A percentile compares a stretch with the other conserved stretches of the same genome.
Evolutionary conservation across 2,888 invertebrate genomes (phyloP).

Genomic region (Drosophila testacea): DNA sequence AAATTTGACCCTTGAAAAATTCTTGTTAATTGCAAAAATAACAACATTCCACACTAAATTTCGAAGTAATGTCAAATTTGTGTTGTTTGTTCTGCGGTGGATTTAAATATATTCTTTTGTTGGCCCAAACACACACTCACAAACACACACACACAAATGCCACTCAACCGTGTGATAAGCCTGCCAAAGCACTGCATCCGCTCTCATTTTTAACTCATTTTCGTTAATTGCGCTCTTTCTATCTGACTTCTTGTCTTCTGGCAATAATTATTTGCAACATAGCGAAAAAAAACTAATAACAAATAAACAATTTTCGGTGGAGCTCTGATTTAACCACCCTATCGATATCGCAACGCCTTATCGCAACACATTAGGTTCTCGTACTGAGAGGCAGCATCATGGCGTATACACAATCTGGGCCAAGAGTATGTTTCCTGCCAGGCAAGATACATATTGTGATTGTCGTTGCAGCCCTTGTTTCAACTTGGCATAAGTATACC

Average conservation of each 20-base stretch:
- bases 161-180: conserved; percentile 45
- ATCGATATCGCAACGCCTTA: conserved; percentile 45
- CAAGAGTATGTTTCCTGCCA: conserved; percentile 42
- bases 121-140: not conserved
- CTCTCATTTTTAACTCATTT: not conserved
- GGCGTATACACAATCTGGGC: conserved; percentile 64
- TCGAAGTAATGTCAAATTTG: conserved; percentile 3
- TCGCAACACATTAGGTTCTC: conserved; percentile 6
- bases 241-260: not conserved
- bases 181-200: conserved; percentile 40
- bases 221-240: not conserved
- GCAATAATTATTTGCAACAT: conserved; percentile 47
- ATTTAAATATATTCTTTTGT: conserved; percentile 2
- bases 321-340: conserved; percentile 38
- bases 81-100: conserved; percentile 27
- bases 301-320: conserved; percentile 60
- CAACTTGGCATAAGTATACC: conserved; percentile 10
- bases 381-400: conserved; percentile 45
- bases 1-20: not conserved
- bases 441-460: conserved; percentile 1
- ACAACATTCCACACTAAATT: not conserved
- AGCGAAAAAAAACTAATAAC: conserved; percentile 60
- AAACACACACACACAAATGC: conserved; percentile 4
- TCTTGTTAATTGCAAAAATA: not conserved
- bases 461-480: conserved; percentile 11